These are phyloP conservation scores for Drosophila sordidula DNA, from an alignment of 2,888 invertebrate species.

Conservation along the genomic window DNA sequence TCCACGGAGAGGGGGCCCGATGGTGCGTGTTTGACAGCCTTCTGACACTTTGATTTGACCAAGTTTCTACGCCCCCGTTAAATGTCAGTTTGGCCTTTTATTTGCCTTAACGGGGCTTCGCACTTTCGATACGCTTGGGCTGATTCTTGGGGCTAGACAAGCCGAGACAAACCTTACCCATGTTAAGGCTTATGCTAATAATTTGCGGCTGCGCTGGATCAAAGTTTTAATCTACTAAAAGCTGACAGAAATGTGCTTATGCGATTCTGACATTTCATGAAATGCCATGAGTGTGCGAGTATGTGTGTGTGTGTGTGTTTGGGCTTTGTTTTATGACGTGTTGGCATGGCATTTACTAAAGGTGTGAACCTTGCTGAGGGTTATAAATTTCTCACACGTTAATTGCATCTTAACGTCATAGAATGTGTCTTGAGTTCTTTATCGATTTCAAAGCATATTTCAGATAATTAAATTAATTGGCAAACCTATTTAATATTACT, in stretches of 20 bases:
- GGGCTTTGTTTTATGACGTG: slow-evolving; percentile 47
- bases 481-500: not conserved
- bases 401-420: slow-evolving; percentile 5
- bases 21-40: slow-evolving; percentile 23
- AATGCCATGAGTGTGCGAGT: not conserved
- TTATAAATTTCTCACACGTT: slow-evolving; percentile 38
- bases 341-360: slow-evolving; percentile 34
- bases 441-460: not conserved
- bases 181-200: slow-evolving; percentile 38
- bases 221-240: slow-evolving; percentile 75
- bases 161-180: slow-evolving; percentile 4
- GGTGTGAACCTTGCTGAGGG: slow-evolving; percentile 35
- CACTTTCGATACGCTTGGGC: slow-evolving; percentile 1
- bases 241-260: slow-evolving; percentile 58
- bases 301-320: slow-evolving; percentile 5
- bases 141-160: slow-evolving; percentile 1
- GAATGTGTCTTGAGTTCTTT: slow-evolving; percentile 6
- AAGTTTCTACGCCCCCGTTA: slow-evolving; percentile 12
- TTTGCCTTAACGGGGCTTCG: slow-evolving; percentile 20
- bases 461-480: too few relatives aligned
- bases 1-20: slow-evolving; percentile 7
- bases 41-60: slow-evolving; percentile 35
- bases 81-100: slow-evolving; percentile 24
- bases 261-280: slow-evolving; percentile 48
- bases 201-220: slow-evolving; percentile 47